phyloP scores from a whole-genome alignment of 1,140 invertebrate species.

The Heliconius melpomene region DNA sequence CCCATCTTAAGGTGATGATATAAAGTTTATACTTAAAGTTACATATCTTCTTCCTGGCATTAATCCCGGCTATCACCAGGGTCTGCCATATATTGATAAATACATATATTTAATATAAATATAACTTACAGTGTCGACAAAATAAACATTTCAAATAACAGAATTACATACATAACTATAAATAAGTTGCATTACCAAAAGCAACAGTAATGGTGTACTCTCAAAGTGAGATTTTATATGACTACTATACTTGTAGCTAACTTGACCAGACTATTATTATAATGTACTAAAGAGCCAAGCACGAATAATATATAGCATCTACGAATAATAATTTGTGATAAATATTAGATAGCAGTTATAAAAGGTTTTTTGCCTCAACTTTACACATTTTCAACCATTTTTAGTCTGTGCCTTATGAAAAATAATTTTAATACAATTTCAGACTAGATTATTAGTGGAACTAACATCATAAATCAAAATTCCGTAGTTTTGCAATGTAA shows the following conservation, averaged over 20 bases:
- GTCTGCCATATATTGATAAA: too few species aligned
- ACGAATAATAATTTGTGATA: not conserved
- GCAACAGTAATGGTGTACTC: too few species aligned
- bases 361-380: not conserved
- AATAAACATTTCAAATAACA: too few species aligned
- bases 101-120: not conserved
- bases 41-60: too few species aligned
- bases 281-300: not conserved
- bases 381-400: not conserved
- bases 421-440: not conserved
- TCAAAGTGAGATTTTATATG: too few species aligned
- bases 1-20: not conserved
- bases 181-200: too few species aligned
- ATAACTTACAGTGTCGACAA: not conserved
- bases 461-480: constrained; percentile 5
- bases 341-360: not conserved
- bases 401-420: not conserved
- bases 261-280: too few species aligned
- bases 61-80: too few species aligned
- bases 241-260: too few species aligned
- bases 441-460: constrained; percentile 12
- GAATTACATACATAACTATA: too few species aligned
- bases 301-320: not conserved
- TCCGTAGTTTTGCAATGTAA: constrained; percentile 14
- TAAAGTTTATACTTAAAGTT: not conserved